phyloP scores from a whole-genome alignment of 2,888 invertebrate species.

The Azorinus chamasolen region DNA sequence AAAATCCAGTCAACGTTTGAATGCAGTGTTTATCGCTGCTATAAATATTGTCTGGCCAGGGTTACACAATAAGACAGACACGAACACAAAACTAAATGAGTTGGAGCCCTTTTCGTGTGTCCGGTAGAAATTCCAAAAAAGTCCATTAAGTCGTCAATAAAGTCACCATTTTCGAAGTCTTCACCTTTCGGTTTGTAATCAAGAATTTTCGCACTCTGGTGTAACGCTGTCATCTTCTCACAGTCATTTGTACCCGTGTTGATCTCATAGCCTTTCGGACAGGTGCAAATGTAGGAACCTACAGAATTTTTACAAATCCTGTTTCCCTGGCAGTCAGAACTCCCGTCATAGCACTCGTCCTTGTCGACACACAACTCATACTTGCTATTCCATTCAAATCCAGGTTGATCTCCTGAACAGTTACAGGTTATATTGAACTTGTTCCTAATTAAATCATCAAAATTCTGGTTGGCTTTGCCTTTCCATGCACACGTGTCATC shows the following conservation, averaged over 20 bases:
- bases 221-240: constrained; percentile 33
- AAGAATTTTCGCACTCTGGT: background rate
- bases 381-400: constrained; percentile 73
- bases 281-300: constrained; percentile 72
- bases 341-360: constrained; percentile 73
- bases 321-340: constrained; percentile 43
- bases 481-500: constrained; percentile 57
- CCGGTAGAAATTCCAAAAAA: constrained; percentile 5
- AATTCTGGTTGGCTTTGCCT: constrained; percentile 67
- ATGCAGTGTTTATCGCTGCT: too few relatives aligned
- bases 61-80: too few relatives aligned
- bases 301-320: constrained; percentile 71
- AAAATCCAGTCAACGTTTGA: too few relatives aligned
- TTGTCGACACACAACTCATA: constrained; percentile 74
- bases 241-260: constrained; percentile 55
- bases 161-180: background rate
- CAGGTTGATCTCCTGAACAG: constrained; percentile 66
- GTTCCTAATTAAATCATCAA: constrained; percentile 75
- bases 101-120: too few relatives aligned
- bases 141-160: constrained; percentile 6
- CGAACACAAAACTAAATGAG: too few relatives aligned
- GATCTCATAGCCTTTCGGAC: constrained; percentile 63
- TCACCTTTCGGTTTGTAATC: background rate
- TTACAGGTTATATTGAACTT: constrained; percentile 78
- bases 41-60: too few relatives aligned